Conservation (phyloP, 2,888 invertebrate species). For the Eupithecia insigniata region DNA sequence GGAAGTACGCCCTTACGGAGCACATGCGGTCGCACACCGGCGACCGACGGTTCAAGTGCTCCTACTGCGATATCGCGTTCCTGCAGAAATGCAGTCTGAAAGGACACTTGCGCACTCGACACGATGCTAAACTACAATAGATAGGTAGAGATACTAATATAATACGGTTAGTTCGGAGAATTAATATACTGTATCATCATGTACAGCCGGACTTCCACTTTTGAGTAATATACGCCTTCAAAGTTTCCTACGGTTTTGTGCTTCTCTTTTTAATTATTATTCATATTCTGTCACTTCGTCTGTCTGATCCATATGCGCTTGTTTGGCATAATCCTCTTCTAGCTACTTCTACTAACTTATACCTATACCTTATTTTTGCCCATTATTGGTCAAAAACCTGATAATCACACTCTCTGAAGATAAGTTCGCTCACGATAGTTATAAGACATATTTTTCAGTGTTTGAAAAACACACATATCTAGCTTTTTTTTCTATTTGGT, state of each 20-base stretch:
- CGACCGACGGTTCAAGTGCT: conserved; percentile 68
- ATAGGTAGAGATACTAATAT: not conserved
- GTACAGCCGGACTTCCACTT: no score
- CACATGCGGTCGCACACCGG: conserved; percentile 22
- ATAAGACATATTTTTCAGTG: no score
- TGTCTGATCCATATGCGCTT: not conserved
- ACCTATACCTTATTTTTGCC: no score
- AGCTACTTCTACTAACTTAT: not conserved
- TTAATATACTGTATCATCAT: no score
- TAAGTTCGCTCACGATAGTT: no score
- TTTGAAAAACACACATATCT: no score
- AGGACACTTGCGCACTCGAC: conserved; percentile 70
- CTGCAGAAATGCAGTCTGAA: conserved; percentile 76
- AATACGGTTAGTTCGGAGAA: not conserved
- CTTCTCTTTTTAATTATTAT: not conserved
- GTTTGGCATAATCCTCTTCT: not conserved
- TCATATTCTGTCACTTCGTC: no score
- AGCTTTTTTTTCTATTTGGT: not conserved
- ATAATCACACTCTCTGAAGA: no score
- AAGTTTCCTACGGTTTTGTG: not conserved
- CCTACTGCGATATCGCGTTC: conserved; percentile 69
- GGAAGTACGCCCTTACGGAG: conserved; percentile 18
- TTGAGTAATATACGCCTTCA: not conserved
- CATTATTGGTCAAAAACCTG: no score
- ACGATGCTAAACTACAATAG: conserved; percentile 39